Evolutionary conservation across 2,113 vertebrate genomes (phyloP).

Genomic region (Salvelinus sp.): DNA sequence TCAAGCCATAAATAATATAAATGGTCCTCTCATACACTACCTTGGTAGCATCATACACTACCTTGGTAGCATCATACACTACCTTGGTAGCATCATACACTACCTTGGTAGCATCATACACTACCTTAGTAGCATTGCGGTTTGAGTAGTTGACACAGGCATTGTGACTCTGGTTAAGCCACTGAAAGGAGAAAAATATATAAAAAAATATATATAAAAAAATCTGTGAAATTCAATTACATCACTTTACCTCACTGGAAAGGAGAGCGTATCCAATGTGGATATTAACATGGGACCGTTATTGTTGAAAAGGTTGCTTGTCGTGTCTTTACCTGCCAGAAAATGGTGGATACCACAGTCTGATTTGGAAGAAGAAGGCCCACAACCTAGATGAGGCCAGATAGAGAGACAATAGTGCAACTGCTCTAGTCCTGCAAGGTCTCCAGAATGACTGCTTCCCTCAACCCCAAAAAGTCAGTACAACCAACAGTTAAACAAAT

Average conservation of each 20-base stretch:
- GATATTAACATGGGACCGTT: background rate
- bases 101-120: slow-evolving; percentile 88
- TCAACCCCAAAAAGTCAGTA: background rate
- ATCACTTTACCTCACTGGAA: background rate
- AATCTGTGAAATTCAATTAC: background rate
- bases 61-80: slow-evolving; percentile 87
- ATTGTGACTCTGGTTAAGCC: slow-evolving; percentile 98
- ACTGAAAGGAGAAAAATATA: slow-evolving; percentile 69
- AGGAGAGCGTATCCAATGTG: background rate
- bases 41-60: slow-evolving; percentile 87
- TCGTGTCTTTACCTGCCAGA: slow-evolving; percentile 89
- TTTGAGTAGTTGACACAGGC: slow-evolving; percentile 98
- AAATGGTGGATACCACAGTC: slow-evolving; percentile 93
- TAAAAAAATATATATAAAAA: background rate
- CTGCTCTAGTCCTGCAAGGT: slow-evolving; percentile 48
- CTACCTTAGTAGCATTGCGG: slow-evolving; percentile 97
- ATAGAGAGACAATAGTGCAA: slow-evolving; percentile 53
- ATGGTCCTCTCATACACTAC: slow-evolving; percentile 59
- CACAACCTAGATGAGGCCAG: slow-evolving; percentile 83
- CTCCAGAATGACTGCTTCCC: slow-evolving; percentile 31
- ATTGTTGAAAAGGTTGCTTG: background rate
- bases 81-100: slow-evolving; percentile 86
- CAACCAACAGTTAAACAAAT: background rate
- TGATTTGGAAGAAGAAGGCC: slow-evolving; percentile 97
- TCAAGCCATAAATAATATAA: background rate